Base-by-base conservation (phyloP, 2,797 vertebrate genomes). In the Naso thynnoides region DNA sequence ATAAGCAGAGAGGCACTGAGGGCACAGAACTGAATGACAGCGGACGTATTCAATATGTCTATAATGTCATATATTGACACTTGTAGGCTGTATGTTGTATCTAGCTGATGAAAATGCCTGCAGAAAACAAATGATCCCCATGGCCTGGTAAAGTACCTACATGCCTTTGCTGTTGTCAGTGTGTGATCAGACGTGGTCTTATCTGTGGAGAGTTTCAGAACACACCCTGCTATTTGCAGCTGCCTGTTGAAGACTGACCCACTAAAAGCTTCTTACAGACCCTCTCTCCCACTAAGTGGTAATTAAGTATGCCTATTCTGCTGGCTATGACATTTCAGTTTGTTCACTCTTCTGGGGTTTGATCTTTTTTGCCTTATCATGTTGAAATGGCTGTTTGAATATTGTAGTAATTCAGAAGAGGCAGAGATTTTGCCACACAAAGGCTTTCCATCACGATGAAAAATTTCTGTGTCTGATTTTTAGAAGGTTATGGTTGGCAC, bases 141-240 rank as follows among this genome's bases (percentile, higher is more conserved):
- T 24, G 36, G 79, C n/a, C 14, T 58, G 62, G 38, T 58, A 26
- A 63, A 75, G 76, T 91, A 86, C 88, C 85, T 81, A 77, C 75
- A 86, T 61, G 78, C 70, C 81, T 85, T 86, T 81, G 79, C 81
- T 60, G 73, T 70, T 77, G 83, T 83, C 83, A 86, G 73, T 70
- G 80, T 85, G 68, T 84, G 73, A 85, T 88, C 78, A 91, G 85
- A 89, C 74, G 64, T 45, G 61, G 64, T 81, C 49, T 86, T 83
- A 77, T 86, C 84, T 76, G 69, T 48, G 41, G 54, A 83, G 82
- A 70, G 81, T 71, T 75, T 83, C 56, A 23, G 76, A 81, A 72
- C 75, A 69, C 70, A 76, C 73, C 83, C 79, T 78, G 70, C 62
- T 65, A 88, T 88, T 86, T 89, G 54, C 74, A 82, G 77, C 76